Evolutionary conservation across 2,888 invertebrate species (phyloP).

Genomic region (Dione vanillae): DNA sequence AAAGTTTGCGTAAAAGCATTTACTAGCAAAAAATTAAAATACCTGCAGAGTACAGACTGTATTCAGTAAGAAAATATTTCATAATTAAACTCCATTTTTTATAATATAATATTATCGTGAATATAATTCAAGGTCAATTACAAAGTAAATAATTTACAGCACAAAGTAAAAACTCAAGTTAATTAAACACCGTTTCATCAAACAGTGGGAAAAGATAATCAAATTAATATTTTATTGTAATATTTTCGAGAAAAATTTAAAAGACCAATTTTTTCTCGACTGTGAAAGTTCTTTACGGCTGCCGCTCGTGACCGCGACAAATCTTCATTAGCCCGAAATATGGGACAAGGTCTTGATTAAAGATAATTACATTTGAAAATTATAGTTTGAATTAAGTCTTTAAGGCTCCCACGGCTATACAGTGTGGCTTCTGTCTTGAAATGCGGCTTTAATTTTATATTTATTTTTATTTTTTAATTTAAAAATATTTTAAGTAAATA

Average conservation of each 20-base stretch:
- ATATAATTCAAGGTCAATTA: too few species aligned
- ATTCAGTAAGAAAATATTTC: too few species aligned
- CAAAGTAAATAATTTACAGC: neutral
- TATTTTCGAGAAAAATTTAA: neutral
- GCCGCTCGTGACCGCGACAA: constrained; percentile 12
- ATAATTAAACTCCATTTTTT: too few species aligned
- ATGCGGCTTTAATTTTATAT: too few species aligned
- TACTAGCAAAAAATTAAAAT: too few species aligned
- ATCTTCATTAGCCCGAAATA: constrained; percentile 1
- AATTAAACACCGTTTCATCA: constrained; percentile 7
- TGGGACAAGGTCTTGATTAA: neutral
- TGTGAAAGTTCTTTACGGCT: constrained; percentile 3
- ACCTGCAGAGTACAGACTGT: too few species aligned
- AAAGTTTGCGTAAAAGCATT: too few species aligned
- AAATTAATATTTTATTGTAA: constrained; percentile 9
- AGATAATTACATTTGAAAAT: constrained; percentile 5
- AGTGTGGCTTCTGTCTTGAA: too few species aligned
- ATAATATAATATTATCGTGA: too few species aligned
- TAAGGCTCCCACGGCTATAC: too few species aligned
- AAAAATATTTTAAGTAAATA: too few species aligned
- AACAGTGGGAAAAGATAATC: neutral
- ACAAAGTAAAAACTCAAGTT: neutral
- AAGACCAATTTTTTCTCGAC: constrained; percentile 5
- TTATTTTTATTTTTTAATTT: too few species aligned
- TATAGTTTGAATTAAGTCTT: neutral